Evolutionary conservation across 2,113 vertebrate genomes (phyloP).

Genomic region (Propithecus coquereli): DNA sequence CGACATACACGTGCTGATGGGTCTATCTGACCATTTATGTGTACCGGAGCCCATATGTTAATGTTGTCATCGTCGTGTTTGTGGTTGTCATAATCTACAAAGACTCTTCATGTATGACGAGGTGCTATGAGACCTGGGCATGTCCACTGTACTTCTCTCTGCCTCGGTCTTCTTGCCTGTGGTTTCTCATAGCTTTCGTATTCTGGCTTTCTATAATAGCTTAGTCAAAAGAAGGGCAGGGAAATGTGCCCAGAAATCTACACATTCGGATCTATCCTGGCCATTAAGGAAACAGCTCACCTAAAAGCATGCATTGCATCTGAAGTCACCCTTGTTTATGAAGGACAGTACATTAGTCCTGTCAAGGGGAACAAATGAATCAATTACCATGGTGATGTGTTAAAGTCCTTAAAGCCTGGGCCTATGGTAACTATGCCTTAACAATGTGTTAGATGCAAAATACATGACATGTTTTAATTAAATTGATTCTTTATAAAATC

Average conservation of each 20-base stretch:
- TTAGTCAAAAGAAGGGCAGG: not conserved
- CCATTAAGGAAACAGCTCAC: not conserved
- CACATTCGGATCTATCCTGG: not conserved
- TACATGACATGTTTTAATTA: not conserved
- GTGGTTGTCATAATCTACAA: not conserved
- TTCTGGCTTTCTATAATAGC: not conserved
- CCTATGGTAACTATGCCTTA: not conserved
- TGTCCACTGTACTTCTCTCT: not conserved
- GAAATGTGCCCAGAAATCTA: not conserved
- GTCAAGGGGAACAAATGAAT: slow-evolving; percentile 33
- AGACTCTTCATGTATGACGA: not conserved
- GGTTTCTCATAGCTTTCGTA: not conserved
- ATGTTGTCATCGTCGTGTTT: not conserved
- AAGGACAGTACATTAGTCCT: slow-evolving; percentile 25
- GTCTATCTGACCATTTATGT: not conserved
- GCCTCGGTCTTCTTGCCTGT: not conserved
- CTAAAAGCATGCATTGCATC: not conserved
- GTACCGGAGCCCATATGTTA: not conserved
- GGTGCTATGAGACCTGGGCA: too few relatives aligned
- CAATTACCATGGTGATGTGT: not conserved
- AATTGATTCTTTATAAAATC: slow-evolving; percentile 9
- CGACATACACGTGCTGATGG: not conserved
- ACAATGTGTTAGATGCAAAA: not conserved
- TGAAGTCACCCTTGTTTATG: not conserved
- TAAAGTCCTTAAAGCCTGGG: not conserved